phyloP scores from a whole-genome alignment of 2,797 vertebrate species.

The Sciurus carolinensis region DNA sequence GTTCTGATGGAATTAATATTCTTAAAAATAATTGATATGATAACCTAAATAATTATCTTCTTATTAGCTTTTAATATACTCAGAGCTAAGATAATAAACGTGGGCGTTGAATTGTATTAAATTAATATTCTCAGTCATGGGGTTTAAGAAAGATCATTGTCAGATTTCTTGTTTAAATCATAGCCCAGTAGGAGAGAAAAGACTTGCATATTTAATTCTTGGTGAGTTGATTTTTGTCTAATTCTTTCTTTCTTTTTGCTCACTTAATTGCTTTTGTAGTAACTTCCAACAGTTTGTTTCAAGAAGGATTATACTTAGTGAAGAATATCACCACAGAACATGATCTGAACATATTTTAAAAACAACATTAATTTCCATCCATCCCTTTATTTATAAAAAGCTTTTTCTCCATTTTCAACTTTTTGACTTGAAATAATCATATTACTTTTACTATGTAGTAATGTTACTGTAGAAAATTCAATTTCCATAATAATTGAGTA shows the following conservation, averaged over 20 bases:
- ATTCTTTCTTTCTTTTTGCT: constrained; percentile 5
- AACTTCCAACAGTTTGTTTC: constrained; percentile 46
- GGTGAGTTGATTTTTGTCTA: background rate
- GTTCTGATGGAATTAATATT: constrained; percentile 12
- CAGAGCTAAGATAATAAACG: constrained; percentile 18
- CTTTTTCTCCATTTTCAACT: background rate
- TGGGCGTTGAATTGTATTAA: background rate
- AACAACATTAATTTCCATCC: background rate
- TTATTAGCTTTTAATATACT: constrained; percentile 36
- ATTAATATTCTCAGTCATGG: constrained; percentile 4
- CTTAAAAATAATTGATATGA: background rate
- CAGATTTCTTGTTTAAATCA: constrained; percentile 22
- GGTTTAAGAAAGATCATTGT: constrained; percentile 3
- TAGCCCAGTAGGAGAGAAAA: background rate
- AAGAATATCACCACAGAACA: background rate
- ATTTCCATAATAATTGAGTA: background rate
- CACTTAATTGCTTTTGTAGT: constrained; percentile 33
- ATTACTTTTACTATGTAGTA: background rate
- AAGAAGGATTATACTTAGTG: constrained; percentile 17
- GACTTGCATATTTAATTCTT: constrained; percentile 40
- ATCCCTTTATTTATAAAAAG: background rate
- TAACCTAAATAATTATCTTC: background rate
- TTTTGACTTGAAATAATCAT: background rate
- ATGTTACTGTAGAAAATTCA: background rate
- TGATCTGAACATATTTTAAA: constrained; percentile 29